These are phyloP conservation scores for Toxostoma redivivum DNA, from an alignment of 2,113 vertebrate genomes.

Conservation along the genomic window DNA sequence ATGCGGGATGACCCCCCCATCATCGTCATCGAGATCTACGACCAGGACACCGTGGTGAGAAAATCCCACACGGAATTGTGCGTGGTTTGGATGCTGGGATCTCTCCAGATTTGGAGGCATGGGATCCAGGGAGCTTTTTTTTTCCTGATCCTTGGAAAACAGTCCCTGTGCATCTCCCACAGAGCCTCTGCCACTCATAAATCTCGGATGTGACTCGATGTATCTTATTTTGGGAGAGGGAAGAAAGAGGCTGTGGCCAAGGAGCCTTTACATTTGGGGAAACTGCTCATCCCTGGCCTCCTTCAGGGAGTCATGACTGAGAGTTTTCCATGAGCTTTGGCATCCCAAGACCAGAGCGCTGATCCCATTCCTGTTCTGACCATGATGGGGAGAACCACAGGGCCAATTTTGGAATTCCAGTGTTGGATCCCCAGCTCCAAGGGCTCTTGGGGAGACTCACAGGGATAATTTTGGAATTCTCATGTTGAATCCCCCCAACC, in stretches of 20 bases:
- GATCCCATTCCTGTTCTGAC: fast-evolving
- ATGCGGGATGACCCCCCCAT: neutral
- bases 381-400: fast-evolving
- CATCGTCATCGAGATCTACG: slow-evolving; percentile 8
- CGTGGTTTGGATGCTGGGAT: fast-evolving
- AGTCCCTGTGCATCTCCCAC: fast-evolving
- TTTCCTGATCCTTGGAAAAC: neutral
- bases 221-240: neutral
- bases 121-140: neutral
- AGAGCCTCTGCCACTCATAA: fast-evolving
- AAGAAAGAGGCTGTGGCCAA: neutral
- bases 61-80: fast-evolving
- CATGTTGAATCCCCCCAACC: fast-evolving
- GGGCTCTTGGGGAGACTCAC: too few relatives aligned
- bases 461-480: fast-evolving
- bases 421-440: neutral
- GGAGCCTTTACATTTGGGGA: neutral
- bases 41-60: neutral
- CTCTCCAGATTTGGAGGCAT: neutral
- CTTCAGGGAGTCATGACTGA: neutral
- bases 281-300: neutral
- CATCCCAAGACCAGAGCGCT: fast-evolving
- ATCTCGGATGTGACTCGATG: fast-evolving
- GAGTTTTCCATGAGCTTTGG: neutral
- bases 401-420: fast-evolving